These are phyloP conservation scores for Pungitius pungitius DNA, from an alignment of 2,113 vertebrate genomes.

Conservation along the genomic window DNA sequence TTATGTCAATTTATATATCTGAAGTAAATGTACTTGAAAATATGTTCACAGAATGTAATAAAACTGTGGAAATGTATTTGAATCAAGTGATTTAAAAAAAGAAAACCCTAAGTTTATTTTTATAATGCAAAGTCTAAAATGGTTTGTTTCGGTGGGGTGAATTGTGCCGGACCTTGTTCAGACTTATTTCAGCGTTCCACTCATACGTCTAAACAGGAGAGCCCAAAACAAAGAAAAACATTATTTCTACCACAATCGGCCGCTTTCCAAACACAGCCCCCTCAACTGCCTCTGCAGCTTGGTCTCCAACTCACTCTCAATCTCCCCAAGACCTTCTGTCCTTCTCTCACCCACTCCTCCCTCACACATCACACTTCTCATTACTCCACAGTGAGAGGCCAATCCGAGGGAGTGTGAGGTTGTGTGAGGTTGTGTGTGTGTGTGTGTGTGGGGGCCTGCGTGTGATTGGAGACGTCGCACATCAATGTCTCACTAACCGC, in stretches of 20 bases:
- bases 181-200: constrained; percentile 49
- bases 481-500: constrained; percentile 45
- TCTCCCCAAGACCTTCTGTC: constrained; percentile 65
- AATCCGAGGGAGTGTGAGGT: constrained; percentile 53
- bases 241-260: constrained; percentile 29
- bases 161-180: constrained; percentile 61
- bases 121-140: constrained; percentile 22
- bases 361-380: constrained; percentile 69
- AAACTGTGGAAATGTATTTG: no score
- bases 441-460: constrained; percentile 19
- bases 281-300: constrained; percentile 66
- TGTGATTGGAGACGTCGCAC: constrained; percentile 47
- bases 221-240: constrained; percentile 31
- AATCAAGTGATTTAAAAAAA: no score
- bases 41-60: no score
- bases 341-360: constrained; percentile 69
- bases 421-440: constrained; percentile 21
- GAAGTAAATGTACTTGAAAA: no score
- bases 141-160: constrained; percentile 57
- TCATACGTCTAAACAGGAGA: constrained; percentile 45
- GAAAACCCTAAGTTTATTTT: no score
- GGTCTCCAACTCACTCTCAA: constrained; percentile 47
- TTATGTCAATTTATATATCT: no score
- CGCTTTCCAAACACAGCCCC: constrained; percentile 55
- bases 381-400: constrained; percentile 60